A percentile compares a stretch with the other conserved stretches of the same genome.
These are phyloP conservation scores for Byasa hedistus DNA, from an alignment of 2,888 invertebrate genomes.

Conservation along the genomic window DNA sequence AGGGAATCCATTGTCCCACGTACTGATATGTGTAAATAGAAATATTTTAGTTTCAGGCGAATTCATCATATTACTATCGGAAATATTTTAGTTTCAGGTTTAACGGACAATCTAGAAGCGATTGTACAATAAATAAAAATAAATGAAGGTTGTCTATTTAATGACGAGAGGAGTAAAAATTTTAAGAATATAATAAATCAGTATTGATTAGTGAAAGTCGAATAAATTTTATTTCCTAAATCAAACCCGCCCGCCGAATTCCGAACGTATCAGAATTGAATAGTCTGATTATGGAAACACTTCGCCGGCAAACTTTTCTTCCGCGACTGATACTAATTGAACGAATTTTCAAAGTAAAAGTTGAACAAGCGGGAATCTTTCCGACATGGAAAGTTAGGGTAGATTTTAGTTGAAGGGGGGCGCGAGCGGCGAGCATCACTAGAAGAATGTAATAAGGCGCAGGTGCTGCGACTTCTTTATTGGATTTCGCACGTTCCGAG, in stretches of 20 bases:
- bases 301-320: conserved; percentile 56
- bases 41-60: conserved; percentile 15
- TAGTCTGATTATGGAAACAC: conserved; percentile 55
- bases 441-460: conserved; percentile 78
- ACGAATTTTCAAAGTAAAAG: conserved; percentile 73
- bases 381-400: conserved; percentile 67
- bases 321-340: conserved; percentile 69
- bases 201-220: conserved; percentile 32
- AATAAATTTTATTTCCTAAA: conserved; percentile 33
- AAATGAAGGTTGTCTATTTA: no score
- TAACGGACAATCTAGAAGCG: neutral
- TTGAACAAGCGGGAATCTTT: conserved; percentile 73
- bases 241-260: conserved; percentile 32
- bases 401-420: conserved; percentile 55
- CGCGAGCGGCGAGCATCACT: conserved; percentile 64
- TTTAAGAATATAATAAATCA: conserved; percentile 7
- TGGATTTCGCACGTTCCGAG: conserved; percentile 76
- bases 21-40: conserved; percentile 16
- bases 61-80: no score
- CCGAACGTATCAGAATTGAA: conserved; percentile 32
- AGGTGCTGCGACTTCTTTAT: conserved; percentile 77
- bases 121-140: neutral
- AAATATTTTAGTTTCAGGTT: conserved; percentile 17
- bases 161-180: no score
- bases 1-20: conserved; percentile 69